A percentile compares a stretch with the other conserved stretches of the same genome.
Evolutionary conservation across 2,113 vertebrate species (phyloP).

Genomic region (Hemicordylus capensis): DNA sequence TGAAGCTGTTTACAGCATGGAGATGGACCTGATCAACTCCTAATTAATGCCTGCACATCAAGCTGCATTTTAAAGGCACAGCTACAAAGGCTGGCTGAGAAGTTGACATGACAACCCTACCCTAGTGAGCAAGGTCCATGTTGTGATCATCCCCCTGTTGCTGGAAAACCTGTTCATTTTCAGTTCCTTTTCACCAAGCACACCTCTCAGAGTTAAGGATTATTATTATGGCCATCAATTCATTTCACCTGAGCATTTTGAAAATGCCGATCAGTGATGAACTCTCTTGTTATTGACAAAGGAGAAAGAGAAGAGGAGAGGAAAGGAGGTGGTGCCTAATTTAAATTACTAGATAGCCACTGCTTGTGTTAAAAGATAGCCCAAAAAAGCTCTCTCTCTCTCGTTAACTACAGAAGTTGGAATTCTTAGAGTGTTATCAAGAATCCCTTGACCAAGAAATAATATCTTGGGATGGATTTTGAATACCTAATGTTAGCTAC

Average conservation of each 20-base stretch:
- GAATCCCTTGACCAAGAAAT: background rate
- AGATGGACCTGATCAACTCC: background rate
- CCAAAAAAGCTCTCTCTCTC: background rate
- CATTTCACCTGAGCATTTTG: background rate
- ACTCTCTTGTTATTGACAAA: background rate
- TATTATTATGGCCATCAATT: background rate
- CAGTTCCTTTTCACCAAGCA: background rate
- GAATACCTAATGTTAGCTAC: background rate
- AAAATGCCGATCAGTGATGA: background rate
- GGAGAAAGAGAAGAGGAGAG: too few species aligned
- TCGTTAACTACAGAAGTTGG: background rate
- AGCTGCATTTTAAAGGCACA: background rate
- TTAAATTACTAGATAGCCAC: background rate
- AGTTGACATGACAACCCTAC: background rate
- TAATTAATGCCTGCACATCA: background rate
- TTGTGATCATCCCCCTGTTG: background rate
- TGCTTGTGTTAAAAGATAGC: background rate
- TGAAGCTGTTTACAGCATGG: background rate
- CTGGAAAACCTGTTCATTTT: background rate
- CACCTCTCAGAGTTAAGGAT: background rate
- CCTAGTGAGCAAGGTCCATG: too few species aligned
- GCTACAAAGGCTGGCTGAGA: background rate
- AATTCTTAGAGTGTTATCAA: background rate
- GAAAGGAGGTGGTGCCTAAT: background rate
- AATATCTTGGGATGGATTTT: background rate